phyloP scores from a whole-genome alignment of 2,888 invertebrate species.

The Melinopterus prodromus region DNA sequence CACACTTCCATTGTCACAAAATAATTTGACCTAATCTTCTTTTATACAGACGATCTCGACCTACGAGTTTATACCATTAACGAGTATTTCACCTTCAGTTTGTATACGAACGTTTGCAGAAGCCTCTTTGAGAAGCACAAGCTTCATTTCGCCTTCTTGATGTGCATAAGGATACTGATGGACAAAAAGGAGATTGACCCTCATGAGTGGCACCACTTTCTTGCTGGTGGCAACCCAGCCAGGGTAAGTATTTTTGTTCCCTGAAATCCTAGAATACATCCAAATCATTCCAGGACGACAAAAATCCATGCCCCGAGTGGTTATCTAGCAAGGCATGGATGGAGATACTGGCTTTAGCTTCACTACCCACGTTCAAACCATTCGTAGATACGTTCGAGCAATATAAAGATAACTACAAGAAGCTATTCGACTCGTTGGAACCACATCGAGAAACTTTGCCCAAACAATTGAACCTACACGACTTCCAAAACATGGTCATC shows the following conservation, averaged over 20 bases:
- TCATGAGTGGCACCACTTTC: slow-evolving; percentile 77
- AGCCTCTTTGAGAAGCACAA: slow-evolving; percentile 92
- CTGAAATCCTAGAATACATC: background rate
- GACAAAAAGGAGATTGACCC: slow-evolving; percentile 67
- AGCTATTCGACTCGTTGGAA: slow-evolving; percentile 71
- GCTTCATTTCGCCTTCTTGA: slow-evolving; percentile 81
- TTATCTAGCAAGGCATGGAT: slow-evolving; percentile 82
- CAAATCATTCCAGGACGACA: slow-evolving; percentile 56
- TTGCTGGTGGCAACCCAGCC: slow-evolving; percentile 75
- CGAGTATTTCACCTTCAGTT: slow-evolving; percentile 80
- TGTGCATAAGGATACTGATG: slow-evolving; percentile 74
- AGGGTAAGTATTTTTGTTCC: slow-evolving; percentile 54
- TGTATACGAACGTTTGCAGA: slow-evolving; percentile 88
- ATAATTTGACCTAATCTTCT: slow-evolving; percentile 6
- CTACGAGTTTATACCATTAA: slow-evolving; percentile 81
- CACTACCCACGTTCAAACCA: slow-evolving; percentile 67
- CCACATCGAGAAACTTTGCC: slow-evolving; percentile 77
- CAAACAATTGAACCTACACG: slow-evolving; percentile 70
- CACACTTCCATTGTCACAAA: background rate
- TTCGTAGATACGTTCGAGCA: slow-evolving; percentile 71
- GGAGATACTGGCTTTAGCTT: slow-evolving; percentile 77
- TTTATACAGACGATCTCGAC: slow-evolving; percentile 69
- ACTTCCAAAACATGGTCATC: slow-evolving; percentile 81
- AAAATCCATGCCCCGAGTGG: slow-evolving; percentile 84
- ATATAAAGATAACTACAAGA: slow-evolving; percentile 65